Base-by-base conservation (phyloP, 2,113 vertebrate species). In the Caranx melampygus region DNA sequence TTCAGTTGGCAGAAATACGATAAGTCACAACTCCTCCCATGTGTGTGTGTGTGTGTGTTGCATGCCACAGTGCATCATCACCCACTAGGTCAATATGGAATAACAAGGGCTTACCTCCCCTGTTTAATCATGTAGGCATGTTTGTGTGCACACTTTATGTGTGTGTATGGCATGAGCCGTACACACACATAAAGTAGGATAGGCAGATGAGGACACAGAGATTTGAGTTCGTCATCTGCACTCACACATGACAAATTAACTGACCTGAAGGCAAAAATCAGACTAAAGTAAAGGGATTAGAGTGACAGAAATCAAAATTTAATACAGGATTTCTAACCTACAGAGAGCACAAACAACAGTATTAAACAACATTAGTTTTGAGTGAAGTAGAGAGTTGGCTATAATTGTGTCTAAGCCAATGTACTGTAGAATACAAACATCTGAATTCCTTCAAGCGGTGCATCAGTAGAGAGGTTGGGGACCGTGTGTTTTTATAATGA, bases 201-300 rank as follows among this genome's bases (percentile, higher is more conserved):
- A 75, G 26, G n/a, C 20, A 34, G 62, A 33, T 26, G n/a, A 21
- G 54, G 37, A 35, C 20, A 13, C 21, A 35, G 45, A 5, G 10
- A 20, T 65, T 61, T 26, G 13, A 58, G 42, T 60, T 13, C 75
- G 61, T 82, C 37, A 20, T 71, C 59, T 72, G 40, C 62, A 40
- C 62, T 71, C 44, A 37, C 33, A 75, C 55, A 86, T 81, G 74
- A 75, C 81, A 79, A 51, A 75, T 85, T 69, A 75, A 67, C 5
- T 86, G 66, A 82, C 78, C 79, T 66, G 58, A 74, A 72, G 15
- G 20, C 68, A 14, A n/a, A 60, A 8, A 2, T 11, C 49, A 72
- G 34, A 54, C 51, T 9, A 26, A 47, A 5, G 71, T 84, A 77
- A 79, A 70, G 35, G 67, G 84, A 72, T 31, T 44, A 62, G 35